These are phyloP conservation scores for Neogale vison DNA, from an alignment of 2,113 vertebrate genomes.

Conservation along the genomic window DNA sequence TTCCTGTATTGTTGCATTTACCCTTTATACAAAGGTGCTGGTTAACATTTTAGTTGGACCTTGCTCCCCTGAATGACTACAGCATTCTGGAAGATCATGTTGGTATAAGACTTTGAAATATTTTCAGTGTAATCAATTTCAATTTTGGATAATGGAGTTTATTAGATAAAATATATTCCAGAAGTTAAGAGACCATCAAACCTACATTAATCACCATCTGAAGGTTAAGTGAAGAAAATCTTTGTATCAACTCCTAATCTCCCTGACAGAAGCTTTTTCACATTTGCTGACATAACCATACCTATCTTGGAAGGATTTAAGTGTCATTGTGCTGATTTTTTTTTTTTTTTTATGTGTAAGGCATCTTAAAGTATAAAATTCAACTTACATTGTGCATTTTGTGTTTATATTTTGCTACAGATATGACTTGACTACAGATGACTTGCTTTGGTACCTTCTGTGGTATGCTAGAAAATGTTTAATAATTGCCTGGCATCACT, in stretches of 20 bases:
- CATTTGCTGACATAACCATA: not conserved
- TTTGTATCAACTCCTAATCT: not conserved
- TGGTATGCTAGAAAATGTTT: not conserved
- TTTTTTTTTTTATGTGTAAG: not conserved
- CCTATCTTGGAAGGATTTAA: not conserved
- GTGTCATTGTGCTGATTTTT: not conserved
- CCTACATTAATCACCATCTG: not conserved
- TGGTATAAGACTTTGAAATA: not conserved
- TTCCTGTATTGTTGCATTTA: not conserved
- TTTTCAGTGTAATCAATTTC: not conserved
- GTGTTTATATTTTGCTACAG: not conserved
- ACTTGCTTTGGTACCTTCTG: not conserved
- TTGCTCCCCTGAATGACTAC: not conserved
- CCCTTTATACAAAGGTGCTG: not conserved
- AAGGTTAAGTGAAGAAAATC: not conserved
- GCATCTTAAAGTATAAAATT: not conserved
- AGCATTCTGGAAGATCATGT: not conserved
- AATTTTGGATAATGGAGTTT: not conserved
- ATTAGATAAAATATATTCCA: not conserved
- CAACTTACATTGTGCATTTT: not conserved
- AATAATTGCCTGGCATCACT: not conserved
- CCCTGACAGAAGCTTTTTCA: not conserved
- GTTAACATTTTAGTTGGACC: not conserved
- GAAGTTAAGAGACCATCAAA: not conserved
- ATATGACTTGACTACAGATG: not conserved